Evolutionary conservation across 2,113 vertebrate genomes (phyloP), one percentile per base, ranked within the genome.

Genomic region (Cyprinus carpio): DNA sequence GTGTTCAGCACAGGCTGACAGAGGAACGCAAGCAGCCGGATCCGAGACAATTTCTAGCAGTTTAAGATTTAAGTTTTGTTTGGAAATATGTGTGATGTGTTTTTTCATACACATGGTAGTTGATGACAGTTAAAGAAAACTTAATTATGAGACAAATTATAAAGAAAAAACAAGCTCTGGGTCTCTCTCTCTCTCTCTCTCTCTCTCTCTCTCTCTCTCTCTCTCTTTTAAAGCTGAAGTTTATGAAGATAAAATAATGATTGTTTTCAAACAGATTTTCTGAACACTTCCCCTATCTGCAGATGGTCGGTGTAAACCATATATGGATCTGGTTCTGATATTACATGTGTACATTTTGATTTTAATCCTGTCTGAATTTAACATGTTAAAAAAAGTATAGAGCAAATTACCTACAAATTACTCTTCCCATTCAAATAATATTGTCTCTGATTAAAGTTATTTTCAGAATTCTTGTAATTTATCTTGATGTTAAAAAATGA

Each of bases 11-110:
- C 8, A 23, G 23, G 27, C 64, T 49, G 67, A 82, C 27, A 34
- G 43, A 82, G 43, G 43, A 82, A 69, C 3, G 11, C 54, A 2
- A 51, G 25, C 62, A 67, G 25, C 15, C 80, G 11, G 25, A 65
- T 64, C 25, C 20, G 2, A 43, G n/a, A 81, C 60, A 16, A 1
- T 67, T 69, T 54, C 27, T 49, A 34, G 62, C 25, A 23, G 43
- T 69, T 51, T 54, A n/a, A 69, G 16, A 58, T n/a, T n/a, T n/a
- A 18, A 82, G 25, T 54, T 82, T 82, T n/a, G 27, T 67, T 69
- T 34, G 80, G 8, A 34, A 82, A 51, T 65, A 49, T 69, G 16
- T 51, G 11, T 54, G 27, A 16, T 23, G 51, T 56, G 75, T 77
- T 54, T 25, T 43, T 75, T 27, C 43, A 9, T 46, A 75, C 10